These are phyloP conservation scores for Eremophila alpestris DNA, from an alignment of 2,797 vertebrate species.

Conservation along the genomic window DNA sequence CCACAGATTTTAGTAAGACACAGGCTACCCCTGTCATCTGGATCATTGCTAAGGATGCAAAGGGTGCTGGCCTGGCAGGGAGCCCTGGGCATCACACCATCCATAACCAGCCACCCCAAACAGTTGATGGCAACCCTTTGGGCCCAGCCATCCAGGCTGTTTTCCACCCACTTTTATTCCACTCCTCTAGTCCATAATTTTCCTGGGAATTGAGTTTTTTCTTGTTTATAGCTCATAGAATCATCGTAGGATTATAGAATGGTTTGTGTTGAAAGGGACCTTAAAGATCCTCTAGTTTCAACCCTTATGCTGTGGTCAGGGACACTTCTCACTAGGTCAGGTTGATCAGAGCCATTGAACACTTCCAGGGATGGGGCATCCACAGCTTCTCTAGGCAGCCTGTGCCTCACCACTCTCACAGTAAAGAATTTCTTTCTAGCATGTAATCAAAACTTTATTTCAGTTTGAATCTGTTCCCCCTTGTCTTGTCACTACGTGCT, in stretches of 20 bases:
- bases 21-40: background rate
- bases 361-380: background rate
- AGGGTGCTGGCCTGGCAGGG: background rate
- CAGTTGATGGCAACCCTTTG: background rate
- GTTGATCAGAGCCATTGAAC: background rate
- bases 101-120: background rate
- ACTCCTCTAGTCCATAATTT: background rate
- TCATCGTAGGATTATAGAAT: background rate
- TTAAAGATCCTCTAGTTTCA: background rate
- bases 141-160: rapidly evolving
- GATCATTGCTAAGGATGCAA: background rate
- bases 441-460: background rate
- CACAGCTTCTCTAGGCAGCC: background rate
- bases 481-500: background rate
- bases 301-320: rapidly evolving
- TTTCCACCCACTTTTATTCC: background rate
- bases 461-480: background rate
- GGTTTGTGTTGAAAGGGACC: background rate
- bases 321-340: background rate
- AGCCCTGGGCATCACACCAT: background rate
- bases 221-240: background rate
- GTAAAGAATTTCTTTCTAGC: background rate
- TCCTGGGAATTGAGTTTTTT: background rate
- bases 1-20: background rate
- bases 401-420: background rate